Base-by-base conservation (phyloP, 2,113 vertebrate species). In the Cichladusa arquata region DNA sequence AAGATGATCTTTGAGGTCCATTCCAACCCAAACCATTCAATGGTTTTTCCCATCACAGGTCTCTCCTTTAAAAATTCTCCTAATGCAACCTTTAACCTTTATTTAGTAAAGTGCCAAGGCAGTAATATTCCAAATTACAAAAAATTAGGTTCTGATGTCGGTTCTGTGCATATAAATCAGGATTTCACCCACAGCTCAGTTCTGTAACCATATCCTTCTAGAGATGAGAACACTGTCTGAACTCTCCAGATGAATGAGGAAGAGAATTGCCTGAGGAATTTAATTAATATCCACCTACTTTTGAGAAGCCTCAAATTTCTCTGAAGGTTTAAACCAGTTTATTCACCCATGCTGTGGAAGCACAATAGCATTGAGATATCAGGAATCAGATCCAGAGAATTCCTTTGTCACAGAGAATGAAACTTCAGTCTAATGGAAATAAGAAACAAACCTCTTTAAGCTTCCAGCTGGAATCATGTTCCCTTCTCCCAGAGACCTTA, bases 71-170 rank as follows among this genome's bases (percentile, higher is more conserved):
- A 81, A 85, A 60, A 56, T 14, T 16, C 3, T 71, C 51, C 16
- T 34, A 50, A 6, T 34, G 24, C 8, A 26, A 40, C 2, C 0
- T 38, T 54, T 78, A 26, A 38, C 3, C 0, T 38, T 47, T 78
- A 44, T 76, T 67, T 76, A 72, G 62, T 76, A 56, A 92, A 88
- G 26, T 44, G 5, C 4, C 31, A 64, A 7, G 3, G 4, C 17
- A 56, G 12, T 7, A 67, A n/a, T 51, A 71, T 57, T 71, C 14
- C 5, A 20, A 82, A 51, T 18, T 20, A 28, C 3, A 71, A 73
- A 87, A n/a, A 45, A 15, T 8, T 19, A 50, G 6, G 34, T 45
- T 69, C 36, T 61, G 19, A 38, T 48, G 18, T 82, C 24, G 3
- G 2, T 65, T 90, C n/a, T 65, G 18, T 34, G 20, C 4, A 3